Percentiles rank a stretch among this genome's conserved stretches.
Evolutionary conservation across 2,113 vertebrate species (phyloP).

Genomic region (Cathartes aura): DNA sequence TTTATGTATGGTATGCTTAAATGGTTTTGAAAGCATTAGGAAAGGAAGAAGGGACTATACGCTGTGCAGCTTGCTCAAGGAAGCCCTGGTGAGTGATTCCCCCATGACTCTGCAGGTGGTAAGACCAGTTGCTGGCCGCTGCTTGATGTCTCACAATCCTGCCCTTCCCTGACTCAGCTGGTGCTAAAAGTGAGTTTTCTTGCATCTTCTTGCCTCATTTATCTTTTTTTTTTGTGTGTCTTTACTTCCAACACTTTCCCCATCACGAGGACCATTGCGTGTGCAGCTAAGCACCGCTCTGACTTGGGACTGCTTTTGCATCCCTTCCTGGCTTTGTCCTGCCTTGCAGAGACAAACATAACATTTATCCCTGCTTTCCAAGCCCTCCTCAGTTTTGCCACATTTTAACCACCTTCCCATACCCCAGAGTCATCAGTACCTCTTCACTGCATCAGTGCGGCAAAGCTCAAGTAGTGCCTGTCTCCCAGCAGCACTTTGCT

Average conservation of each 20-base stretch:
- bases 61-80: background rate
- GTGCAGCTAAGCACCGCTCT: background rate
- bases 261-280: fast-evolving
- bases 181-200: background rate
- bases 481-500: background rate
- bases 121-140: background rate
- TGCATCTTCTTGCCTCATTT: background rate
- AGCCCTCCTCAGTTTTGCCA: background rate
- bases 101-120: background rate
- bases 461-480: background rate
- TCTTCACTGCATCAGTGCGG: background rate
- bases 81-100: background rate
- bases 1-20: background rate
- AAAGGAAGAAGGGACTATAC: background rate
- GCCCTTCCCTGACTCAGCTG: background rate
- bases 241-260: background rate
- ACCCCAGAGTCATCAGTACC: background rate
- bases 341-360: background rate
- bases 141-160: background rate
- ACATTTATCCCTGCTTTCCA: background rate
- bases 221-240: background rate
- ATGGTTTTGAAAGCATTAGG: background rate
- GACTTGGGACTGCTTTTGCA: background rate
- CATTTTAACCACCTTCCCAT: background rate
- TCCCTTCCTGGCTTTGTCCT: background rate